A percentile compares a stretch with the other conserved stretches of the same genome.
Conservation (phyloP, 2,797 vertebrate species). For the Xiphorhynchus erythropygius region DNA sequence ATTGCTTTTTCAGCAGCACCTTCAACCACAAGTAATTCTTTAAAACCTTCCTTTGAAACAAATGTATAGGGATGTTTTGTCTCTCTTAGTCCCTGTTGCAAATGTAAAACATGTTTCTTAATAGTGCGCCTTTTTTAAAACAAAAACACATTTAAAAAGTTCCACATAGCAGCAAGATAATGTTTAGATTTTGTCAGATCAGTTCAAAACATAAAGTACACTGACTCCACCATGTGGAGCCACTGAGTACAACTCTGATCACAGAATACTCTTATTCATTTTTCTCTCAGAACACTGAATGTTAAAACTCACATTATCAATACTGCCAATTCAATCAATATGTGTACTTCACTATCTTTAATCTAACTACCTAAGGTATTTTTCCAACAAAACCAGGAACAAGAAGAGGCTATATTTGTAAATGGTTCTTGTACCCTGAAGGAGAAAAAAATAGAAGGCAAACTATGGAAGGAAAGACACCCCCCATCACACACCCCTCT, state of each 20-base stretch:
- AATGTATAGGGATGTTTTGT: conserved; percentile 83
- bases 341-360: neutral
- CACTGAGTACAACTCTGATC: neutral
- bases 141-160: neutral
- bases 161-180: neutral
- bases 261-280: neutral
- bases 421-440: neutral
- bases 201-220: conserved; percentile 46
- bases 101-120: neutral
- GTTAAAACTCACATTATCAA: neutral
- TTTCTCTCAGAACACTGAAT: neutral
- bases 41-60: conserved; percentile 82
- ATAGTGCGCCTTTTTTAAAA: neutral
- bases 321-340: neutral
- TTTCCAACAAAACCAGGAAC: neutral
- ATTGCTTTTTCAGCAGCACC: conserved; percentile 75
- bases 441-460: neutral
- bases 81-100: conserved; percentile 79
- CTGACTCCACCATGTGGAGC: conserved; percentile 67
- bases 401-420: neutral
- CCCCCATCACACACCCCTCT: neutral
- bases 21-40: conserved; percentile 75
- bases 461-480: neutral
- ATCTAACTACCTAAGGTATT: neutral
- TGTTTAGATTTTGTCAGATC: neutral